Percentiles rank a stretch among this genome's conserved stretches.
phyloP scores from a whole-genome alignment of 2,797 vertebrate species.

The Tapera naevia region DNA sequence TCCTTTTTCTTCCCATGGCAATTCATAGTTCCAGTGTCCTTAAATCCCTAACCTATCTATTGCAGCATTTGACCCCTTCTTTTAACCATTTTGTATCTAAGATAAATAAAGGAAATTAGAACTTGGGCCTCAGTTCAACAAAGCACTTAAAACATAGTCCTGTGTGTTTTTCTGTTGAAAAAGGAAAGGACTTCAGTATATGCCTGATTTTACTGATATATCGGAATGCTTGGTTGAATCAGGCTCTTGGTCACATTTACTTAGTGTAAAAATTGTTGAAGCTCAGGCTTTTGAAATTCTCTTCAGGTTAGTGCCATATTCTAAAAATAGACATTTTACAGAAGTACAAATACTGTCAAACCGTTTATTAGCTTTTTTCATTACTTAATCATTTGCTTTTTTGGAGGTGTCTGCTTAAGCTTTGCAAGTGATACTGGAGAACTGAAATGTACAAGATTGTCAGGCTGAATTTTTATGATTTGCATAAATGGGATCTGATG shows the following conservation, averaged over 20 bases:
- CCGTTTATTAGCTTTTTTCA: neutral
- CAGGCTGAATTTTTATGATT: neutral
- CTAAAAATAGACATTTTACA: neutral
- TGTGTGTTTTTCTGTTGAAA: slow-evolving; percentile 42
- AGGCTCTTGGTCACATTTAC: neutral
- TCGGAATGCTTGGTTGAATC: slow-evolving; percentile 3
- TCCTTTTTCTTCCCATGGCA: neutral
- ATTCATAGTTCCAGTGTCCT: neutral
- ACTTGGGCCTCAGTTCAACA: slow-evolving; percentile 63
- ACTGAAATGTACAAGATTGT: neutral
- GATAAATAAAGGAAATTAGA: slow-evolving; percentile 68
- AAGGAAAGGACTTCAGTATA: slow-evolving; percentile 18
- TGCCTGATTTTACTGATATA: slow-evolving; percentile 23
- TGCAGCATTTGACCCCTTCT: slow-evolving; percentile 54
- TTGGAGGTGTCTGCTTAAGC: neutral
- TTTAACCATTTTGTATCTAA: slow-evolving; percentile 49
- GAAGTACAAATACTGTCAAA: neutral
- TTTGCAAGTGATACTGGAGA: neutral
- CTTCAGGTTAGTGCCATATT: neutral
- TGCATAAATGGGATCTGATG: neutral
- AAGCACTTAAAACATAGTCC: slow-evolving; percentile 55
- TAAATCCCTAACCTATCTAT: slow-evolving; percentile 30
- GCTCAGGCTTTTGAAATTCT: neutral
- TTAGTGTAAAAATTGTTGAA: neutral
- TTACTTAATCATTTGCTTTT: neutral